Base-by-base conservation (phyloP, 2,888 invertebrate species). In the Lingula anatina region DNA sequence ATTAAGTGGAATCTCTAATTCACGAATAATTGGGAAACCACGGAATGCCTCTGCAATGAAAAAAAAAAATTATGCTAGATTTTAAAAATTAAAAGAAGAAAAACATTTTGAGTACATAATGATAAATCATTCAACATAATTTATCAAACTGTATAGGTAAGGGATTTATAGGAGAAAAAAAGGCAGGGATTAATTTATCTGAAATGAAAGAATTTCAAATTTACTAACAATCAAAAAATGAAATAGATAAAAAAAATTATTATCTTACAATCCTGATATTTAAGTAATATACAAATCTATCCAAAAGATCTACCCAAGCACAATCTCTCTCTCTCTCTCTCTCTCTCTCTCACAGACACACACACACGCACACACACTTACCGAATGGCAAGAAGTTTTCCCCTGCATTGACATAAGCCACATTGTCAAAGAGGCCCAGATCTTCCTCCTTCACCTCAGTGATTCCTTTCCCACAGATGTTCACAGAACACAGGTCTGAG, bases 331-430 rank as follows among this genome's bases (percentile, higher is more conserved):
- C 40, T 25, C 43, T 43, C 43, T 43, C 43, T 43, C 43, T 43
- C 43, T 43, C 43, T 43, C 43, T 43, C 43, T 43, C 43, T 43
- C 43, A 24, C 43, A n/a, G n/a, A n/a, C n/a, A n/a, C n/a, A n/a
- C 39, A 39, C 35, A n/a, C 35, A n/a, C 9, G n/a, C 15, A n/a
- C 35, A 31, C 15, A 20, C 1, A 49, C 65, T 53, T 55, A 75
- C 75, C 71, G 48, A 76, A 64, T 4, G 69, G 69, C 25, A 76
- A 61, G 47, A 59, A 63, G 56, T 76, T 76, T 51, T 76, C 76
- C 42, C 67, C 64, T n/a, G 75, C 76, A 57, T 73, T 75, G 35
- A 75, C 64, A 52, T 72, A 71, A 24, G 69, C 69, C 5, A 76
- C 72, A 65, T 72, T 75, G 53, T 74, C 73, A 59, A 76, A 76